These are phyloP conservation scores for Platysteira castanea DNA, from an alignment of 2,113 vertebrate species.

Conservation along the genomic window DNA sequence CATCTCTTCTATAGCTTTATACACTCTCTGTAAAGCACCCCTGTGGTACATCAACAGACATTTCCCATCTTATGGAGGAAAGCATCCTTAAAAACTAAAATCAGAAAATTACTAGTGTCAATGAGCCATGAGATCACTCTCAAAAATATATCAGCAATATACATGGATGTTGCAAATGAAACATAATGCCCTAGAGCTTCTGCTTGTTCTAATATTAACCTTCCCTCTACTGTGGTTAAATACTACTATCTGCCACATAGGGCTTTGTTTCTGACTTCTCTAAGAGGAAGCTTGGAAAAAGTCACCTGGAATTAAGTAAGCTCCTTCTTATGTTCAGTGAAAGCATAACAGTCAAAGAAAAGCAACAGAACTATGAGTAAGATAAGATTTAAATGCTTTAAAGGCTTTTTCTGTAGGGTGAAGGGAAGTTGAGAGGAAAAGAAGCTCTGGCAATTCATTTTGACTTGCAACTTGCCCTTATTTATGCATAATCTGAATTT, in stretches of 20 bases:
- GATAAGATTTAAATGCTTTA: background rate
- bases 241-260: background rate
- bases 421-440: background rate
- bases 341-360: background rate
- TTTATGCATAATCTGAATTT: background rate
- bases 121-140: background rate
- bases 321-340: background rate
- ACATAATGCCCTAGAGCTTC: background rate
- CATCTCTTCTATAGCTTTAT: background rate
- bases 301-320: background rate
- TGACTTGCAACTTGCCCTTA: background rate
- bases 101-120: background rate
- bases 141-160: background rate
- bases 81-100: background rate
- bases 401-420: accelerated
- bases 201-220: background rate
- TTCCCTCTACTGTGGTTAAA: background rate
- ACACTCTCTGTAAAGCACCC: background rate
- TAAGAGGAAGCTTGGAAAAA: background rate
- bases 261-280: background rate
- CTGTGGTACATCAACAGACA: background rate
- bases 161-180: background rate
- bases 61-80: background rate
- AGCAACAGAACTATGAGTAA: background rate
- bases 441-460: background rate